Percentiles rank a stretch among this genome's conserved stretches.
Conservation (phyloP, 2,888 invertebrate genomes). For the Eilema caniola region DNA sequence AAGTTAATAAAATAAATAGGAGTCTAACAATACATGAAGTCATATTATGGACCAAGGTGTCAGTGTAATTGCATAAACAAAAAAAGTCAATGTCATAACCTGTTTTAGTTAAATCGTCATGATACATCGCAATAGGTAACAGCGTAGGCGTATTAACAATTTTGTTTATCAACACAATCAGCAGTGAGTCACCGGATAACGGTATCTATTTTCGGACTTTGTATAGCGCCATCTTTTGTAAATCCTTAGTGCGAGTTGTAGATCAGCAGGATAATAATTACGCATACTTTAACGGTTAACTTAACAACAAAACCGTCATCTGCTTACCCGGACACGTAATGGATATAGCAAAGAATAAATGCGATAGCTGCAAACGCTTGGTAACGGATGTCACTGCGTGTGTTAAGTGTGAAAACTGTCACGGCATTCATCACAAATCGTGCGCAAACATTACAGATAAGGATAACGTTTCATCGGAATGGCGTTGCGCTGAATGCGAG, state of each 20-base stretch:
- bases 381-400: background rate
- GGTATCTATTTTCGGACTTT: background rate
- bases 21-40: background rate
- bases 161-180: constrained; percentile 4
- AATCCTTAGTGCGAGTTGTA: background rate
- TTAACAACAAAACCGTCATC: background rate
- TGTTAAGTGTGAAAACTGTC: background rate
- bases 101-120: background rate
- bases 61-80: background rate
- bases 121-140: background rate
- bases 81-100: background rate
- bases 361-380: background rate
- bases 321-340: background rate
- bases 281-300: background rate
- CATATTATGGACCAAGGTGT: background rate
- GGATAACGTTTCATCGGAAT: background rate
- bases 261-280: background rate
- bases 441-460: background rate
- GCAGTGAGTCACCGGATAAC: background rate
- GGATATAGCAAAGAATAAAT: background rate
- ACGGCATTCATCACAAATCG: background rate
- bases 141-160: background rate
- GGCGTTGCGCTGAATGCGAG: background rate
- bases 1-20: background rate
- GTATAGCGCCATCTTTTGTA: background rate